Evolutionary conservation across 2,888 invertebrate species (phyloP).

Genomic region (Campoletis raptor): DNA sequence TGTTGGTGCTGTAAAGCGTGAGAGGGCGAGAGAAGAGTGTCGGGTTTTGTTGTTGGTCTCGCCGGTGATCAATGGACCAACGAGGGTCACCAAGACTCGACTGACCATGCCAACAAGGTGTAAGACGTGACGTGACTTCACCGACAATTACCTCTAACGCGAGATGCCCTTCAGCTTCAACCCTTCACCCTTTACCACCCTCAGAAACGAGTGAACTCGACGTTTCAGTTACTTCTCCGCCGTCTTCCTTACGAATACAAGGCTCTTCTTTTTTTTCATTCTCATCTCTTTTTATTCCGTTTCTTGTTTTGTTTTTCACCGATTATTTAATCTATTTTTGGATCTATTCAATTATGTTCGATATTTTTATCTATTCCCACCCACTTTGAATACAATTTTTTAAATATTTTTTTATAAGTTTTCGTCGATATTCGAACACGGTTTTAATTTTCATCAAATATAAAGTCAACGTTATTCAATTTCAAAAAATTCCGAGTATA

Average conservation of each 20-base stretch:
- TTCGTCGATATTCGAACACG: no score
- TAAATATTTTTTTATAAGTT: no score
- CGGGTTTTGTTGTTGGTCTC: conserved; percentile 21
- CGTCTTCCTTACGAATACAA: conserved; percentile 4
- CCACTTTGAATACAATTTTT: not conserved
- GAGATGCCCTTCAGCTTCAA: conserved; percentile 63
- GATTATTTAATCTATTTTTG: not conserved
- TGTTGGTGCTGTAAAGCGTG: conserved; percentile 58
- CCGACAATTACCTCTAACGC: conserved; percentile 75
- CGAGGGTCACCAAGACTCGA: conserved; percentile 46
- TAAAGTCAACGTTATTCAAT: no score
- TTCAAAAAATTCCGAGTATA: no score
- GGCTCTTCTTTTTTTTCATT: conserved; percentile 1
- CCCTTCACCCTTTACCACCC: conserved; percentile 49
- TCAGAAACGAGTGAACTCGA: conserved; percentile 66
- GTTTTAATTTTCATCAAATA: no score
- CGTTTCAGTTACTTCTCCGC: conserved; percentile 40
- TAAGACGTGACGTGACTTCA: conserved; percentile 71
- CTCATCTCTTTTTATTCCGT: not conserved
- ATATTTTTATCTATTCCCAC: not conserved
- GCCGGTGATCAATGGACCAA: conserved; percentile 45
- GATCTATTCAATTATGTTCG: no score
- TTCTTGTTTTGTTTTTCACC: not conserved
- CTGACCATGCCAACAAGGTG: conserved; percentile 59
- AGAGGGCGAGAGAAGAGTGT: conserved; percentile 56